Evolutionary conservation across 2,797 vertebrate species (phyloP).

Genomic region (Crenichthys baileyi): DNA sequence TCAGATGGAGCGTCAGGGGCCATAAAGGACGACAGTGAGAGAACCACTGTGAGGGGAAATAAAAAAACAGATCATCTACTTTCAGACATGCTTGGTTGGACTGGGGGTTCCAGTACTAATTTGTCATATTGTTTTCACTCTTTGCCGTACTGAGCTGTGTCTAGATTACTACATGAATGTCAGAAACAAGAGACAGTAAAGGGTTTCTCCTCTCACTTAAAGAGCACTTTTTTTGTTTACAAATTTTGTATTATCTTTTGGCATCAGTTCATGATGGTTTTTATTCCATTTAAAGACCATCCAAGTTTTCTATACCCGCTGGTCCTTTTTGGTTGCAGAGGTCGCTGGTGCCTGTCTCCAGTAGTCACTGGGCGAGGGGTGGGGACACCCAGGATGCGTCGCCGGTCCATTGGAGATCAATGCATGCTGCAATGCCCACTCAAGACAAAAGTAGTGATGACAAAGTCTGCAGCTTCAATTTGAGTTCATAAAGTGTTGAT

Average conservation of each 20-base stretch:
- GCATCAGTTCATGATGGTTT: background rate
- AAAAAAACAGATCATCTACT: slow-evolving; percentile 43
- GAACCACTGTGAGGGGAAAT: slow-evolving; percentile 13
- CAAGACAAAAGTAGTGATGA: too few species aligned
- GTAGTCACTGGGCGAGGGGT: too few species aligned
- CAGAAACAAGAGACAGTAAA: background rate
- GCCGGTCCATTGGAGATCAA: too few species aligned
- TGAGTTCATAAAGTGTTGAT: too few species aligned
- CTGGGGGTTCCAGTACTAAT: background rate
- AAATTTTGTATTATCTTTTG: background rate
- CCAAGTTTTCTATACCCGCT: too few species aligned
- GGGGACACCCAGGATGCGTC: too few species aligned
- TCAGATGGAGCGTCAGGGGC: slow-evolving; percentile 50
- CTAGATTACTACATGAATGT: slow-evolving; percentile 6
- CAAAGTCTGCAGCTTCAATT: too few species aligned
- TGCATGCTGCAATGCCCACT: too few species aligned
- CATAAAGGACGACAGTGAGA: slow-evolving; percentile 33
- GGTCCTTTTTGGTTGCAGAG: too few species aligned
- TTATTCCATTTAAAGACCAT: too few species aligned
- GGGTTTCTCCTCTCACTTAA: background rate
- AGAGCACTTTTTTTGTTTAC: background rate
- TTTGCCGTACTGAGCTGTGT: slow-evolving; percentile 1
- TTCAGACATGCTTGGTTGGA: slow-evolving; percentile 31
- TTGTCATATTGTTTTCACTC: slow-evolving; percentile 10
- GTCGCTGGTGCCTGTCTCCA: too few species aligned